phyloP scores from a whole-genome alignment of 2,888 invertebrate genomes.

The Tinea semifulvella region DNA sequence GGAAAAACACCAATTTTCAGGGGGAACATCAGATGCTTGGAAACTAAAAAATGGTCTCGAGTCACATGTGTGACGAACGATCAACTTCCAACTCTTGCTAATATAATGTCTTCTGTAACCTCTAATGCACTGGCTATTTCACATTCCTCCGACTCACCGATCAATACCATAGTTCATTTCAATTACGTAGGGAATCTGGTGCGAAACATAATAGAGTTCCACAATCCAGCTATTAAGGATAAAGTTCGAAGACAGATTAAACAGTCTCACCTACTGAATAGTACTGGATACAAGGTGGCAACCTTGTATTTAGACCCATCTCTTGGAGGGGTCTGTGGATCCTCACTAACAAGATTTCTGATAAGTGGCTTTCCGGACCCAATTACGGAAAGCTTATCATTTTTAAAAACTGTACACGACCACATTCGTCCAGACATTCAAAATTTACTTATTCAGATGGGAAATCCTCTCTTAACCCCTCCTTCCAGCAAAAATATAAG shows the following conservation, averaged over 20 bases:
- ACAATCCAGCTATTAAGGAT: background rate
- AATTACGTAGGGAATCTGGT: constrained; percentile 7
- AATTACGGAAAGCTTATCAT: constrained; percentile 1
- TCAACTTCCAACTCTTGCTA: constrained; percentile 8
- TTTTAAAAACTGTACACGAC: background rate
- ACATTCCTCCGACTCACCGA: constrained; percentile 1
- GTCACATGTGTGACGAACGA: constrained; percentile 13
- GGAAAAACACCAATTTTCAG: constrained; percentile 2
- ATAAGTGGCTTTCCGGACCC: constrained; percentile 3
- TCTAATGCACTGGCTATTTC: constrained; percentile 8
- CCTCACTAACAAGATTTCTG: constrained; percentile 5
- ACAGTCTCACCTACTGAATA: background rate
- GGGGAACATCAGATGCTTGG: background rate
- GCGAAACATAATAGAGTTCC: background rate
- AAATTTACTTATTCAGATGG: background rate
- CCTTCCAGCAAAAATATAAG: background rate
- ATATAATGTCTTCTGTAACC: background rate
- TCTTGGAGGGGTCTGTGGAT: constrained; percentile 2
- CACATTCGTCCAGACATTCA: background rate
- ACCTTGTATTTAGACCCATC: constrained; percentile 8
- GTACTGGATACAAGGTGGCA: background rate
- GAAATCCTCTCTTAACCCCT: background rate
- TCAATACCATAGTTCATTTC: constrained; percentile 4
- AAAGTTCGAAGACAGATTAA: background rate
- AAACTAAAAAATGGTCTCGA: constrained; percentile 9